These are phyloP conservation scores for Entelurus aequoreus DNA, from an alignment of 2,113 vertebrate genomes.

Conservation along the genomic window DNA sequence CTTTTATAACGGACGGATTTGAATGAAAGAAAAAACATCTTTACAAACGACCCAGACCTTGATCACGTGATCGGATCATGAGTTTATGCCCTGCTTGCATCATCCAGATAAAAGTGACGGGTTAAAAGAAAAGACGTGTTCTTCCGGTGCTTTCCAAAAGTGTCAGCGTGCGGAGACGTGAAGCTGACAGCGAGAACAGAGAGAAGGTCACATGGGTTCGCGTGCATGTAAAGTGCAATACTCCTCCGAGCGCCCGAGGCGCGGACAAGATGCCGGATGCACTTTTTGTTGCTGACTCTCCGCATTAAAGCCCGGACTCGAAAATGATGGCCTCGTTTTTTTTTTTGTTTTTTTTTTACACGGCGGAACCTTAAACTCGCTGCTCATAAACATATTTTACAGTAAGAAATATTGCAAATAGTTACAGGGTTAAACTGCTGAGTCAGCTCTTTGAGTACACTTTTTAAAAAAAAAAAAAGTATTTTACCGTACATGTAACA, in stretches of 20 bases:
- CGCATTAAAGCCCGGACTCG: not conserved
- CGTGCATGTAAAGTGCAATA: slow-evolving; percentile 50
- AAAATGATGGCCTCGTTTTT: not conserved
- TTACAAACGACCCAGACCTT: no score
- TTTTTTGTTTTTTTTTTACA: not conserved
- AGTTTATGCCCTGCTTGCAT: no score
- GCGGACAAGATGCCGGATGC: slow-evolving; percentile 24
- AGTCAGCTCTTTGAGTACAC: no score
- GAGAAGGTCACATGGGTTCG: slow-evolving; percentile 23
- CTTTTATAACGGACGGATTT: no score
- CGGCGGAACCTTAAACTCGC: not conserved
- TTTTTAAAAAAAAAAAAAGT: no score
- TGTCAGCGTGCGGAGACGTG: slow-evolving; percentile 13
- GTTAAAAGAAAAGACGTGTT: slow-evolving; percentile 1
- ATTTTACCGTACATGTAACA: no score
- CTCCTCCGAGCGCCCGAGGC: slow-evolving; percentile 30
- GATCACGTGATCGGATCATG: no score
- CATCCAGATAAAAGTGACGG: no score
- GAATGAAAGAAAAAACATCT: no score
- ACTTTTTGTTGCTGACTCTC: slow-evolving; percentile 27
- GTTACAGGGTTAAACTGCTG: no score
- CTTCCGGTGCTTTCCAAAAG: slow-evolving; percentile 2
- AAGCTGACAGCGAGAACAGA: slow-evolving; percentile 31
- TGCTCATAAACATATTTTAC: no score
- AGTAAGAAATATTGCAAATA: no score